Evolutionary conservation across 2,797 vertebrate genomes (phyloP), one percentile per base, ranked within the genome.

Genomic region (Thripadectes ignobilis): DNA sequence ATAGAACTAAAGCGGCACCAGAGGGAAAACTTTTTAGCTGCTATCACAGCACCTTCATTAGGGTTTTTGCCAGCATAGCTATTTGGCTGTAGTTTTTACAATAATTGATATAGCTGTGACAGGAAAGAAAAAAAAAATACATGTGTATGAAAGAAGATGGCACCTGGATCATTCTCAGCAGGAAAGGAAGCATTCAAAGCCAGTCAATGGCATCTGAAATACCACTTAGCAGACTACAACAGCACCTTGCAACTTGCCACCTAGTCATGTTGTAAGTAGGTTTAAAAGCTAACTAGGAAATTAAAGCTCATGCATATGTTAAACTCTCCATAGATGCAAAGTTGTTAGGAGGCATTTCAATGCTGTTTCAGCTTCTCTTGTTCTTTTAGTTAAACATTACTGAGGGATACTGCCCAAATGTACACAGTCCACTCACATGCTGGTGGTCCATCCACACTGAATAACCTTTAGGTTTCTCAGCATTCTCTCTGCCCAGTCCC

Each of bases 1-100:
- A 95, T 17, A 90, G 92, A 96, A 96, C 93, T 95, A 95, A 95
- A 94, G 41, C 80, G 95, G 85, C 77, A 96, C 94, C 95, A 94
- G 93, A 95, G 93, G 87, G 92, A 95, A 96, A 94, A 92, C 82
- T 68, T 80, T 78, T 66, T 86, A 87, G 82, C 65, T 93, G 68
- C 77, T 94, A 94, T 94, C 84, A 71, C 75, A 87, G 91, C 92
- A 93, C 93, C 96, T 95, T 95, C 78, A 67, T 95, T 93, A 91
- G 51, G 38, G 65, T 63, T 96, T 96, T 92, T 95, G 94, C 92
- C 90, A 95, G 86, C 86, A 77, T 62, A 92, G 91, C 84, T 91
- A 62, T 90, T 90, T 90, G 69, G 71, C 80, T 82, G 52, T 15
- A 86, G 68, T 24, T 85, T 92, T 86, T 3, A 2, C 83, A 94